Evolutionary conservation across 2,888 invertebrate genomes (phyloP).

Genomic region (Caprella mutica): DNA sequence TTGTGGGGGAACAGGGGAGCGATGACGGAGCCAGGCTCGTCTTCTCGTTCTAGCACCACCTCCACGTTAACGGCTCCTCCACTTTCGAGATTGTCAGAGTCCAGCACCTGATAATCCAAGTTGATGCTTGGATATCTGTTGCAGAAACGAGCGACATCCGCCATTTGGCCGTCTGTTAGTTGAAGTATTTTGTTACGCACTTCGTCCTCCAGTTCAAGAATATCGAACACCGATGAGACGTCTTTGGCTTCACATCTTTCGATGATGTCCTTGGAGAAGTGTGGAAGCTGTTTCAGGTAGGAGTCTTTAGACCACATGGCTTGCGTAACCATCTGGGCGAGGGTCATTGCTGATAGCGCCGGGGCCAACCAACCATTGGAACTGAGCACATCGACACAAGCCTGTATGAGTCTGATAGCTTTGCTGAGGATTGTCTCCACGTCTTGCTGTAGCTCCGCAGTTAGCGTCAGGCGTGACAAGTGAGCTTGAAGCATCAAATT

Average conservation of each 20-base stretch:
- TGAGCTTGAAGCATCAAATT: slow-evolving; percentile 93
- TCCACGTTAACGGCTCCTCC: slow-evolving; percentile 80
- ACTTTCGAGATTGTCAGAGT: slow-evolving; percentile 61
- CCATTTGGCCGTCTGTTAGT: slow-evolving; percentile 72
- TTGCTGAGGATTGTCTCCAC: slow-evolving; percentile 79
- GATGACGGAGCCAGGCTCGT: slow-evolving; percentile 93
- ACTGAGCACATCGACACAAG: slow-evolving; percentile 83
- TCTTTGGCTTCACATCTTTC: slow-evolving; percentile 80
- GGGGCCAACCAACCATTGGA: slow-evolving; percentile 97
- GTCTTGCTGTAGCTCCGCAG: slow-evolving; percentile 92
- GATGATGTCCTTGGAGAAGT: slow-evolving; percentile 77
- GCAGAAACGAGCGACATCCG: slow-evolving; percentile 96
- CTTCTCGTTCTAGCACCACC: slow-evolving; percentile 81
- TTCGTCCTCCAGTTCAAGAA: slow-evolving; percentile 85
- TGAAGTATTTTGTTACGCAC: slow-evolving; percentile 62
- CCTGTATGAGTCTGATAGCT: slow-evolving; percentile 49
- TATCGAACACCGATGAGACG: slow-evolving; percentile 86
- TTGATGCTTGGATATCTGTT: slow-evolving; percentile 96
- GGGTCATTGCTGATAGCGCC: slow-evolving; percentile 97
- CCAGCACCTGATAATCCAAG: slow-evolving; percentile 76
- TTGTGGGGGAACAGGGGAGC: slow-evolving; percentile 97
- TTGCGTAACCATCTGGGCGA: slow-evolving; percentile 99
- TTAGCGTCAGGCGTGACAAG: slow-evolving; percentile 80
- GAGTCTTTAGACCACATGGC: slow-evolving; percentile 99
- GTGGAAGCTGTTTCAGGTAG: slow-evolving; percentile 90